phyloP scores from a whole-genome alignment of 2,888 invertebrate species.

The Scelioninae gen. 1 region DNA sequence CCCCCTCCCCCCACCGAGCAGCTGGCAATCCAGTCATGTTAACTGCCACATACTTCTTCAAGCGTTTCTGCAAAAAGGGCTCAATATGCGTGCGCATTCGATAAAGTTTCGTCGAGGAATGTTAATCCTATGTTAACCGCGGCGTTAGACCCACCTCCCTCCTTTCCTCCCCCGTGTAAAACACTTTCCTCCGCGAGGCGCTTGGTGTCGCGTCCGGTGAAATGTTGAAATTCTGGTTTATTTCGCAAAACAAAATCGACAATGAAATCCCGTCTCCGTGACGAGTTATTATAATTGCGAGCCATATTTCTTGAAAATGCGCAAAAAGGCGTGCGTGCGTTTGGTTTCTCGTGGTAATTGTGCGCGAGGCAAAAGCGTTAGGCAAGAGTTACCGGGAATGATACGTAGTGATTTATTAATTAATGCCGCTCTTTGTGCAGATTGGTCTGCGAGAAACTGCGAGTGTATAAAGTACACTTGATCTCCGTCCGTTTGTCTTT shows the following conservation, averaged over 20 bases:
- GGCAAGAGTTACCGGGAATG: constrained; percentile 15
- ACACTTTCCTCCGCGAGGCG: constrained; percentile 59
- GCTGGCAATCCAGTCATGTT: constrained; percentile 51
- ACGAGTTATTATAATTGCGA: constrained; percentile 69
- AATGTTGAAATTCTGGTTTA: constrained; percentile 70
- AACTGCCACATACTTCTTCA: constrained; percentile 64
- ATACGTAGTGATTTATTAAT: constrained; percentile 62
- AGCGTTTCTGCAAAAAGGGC: constrained; percentile 52
- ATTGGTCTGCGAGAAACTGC: constrained; percentile 12
- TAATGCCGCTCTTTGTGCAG: constrained; percentile 29
- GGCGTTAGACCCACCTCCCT: no score
- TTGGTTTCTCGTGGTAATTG: constrained; percentile 28
- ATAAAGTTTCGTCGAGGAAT: constrained; percentile 62
- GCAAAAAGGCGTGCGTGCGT: constrained; percentile 45
- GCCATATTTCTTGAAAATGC: constrained; percentile 58
- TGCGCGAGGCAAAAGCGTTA: constrained; percentile 16
- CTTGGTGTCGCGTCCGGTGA: constrained; percentile 49
- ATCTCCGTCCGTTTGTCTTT: neutral
- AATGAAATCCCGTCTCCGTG: constrained; percentile 62
- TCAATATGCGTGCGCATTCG: constrained; percentile 60
- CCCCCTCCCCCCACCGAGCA: no score
- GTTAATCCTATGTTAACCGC: constrained; percentile 63
- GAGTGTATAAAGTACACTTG: neutral
- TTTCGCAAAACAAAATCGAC: constrained; percentile 64
- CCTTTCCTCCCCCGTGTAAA: constrained; percentile 54